These are phyloP conservation scores for Zaprionus lachaisei DNA, from an alignment of 1,140 invertebrate species.

Conservation along the genomic window DNA sequence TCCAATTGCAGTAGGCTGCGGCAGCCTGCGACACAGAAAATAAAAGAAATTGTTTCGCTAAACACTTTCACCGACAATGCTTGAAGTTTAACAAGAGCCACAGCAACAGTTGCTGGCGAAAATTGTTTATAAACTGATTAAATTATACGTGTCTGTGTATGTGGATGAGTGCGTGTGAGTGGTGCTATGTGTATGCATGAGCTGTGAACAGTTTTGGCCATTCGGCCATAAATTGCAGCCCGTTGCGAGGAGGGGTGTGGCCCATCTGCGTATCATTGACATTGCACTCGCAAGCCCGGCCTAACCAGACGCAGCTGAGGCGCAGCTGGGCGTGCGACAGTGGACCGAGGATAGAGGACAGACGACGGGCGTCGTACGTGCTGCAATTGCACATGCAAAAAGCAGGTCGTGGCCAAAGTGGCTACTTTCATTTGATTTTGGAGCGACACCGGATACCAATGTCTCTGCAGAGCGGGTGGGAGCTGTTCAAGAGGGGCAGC, in stretches of 20 bases:
- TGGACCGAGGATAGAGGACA: background rate
- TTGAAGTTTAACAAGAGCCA: slow-evolving; percentile 64
- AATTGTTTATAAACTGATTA: slow-evolving; percentile 67
- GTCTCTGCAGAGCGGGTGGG: slow-evolving; percentile 17
- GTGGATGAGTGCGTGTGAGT: slow-evolving; percentile 10
- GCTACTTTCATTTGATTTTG: slow-evolving; percentile 79
- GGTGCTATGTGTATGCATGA: background rate
- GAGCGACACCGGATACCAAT: slow-evolving; percentile 70
- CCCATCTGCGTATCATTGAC: slow-evolving; percentile 49
- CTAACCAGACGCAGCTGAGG: slow-evolving; percentile 37
- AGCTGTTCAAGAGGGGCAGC: background rate
- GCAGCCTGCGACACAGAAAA: slow-evolving; percentile 35
- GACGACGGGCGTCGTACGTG: slow-evolving; percentile 48
- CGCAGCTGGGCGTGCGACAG: slow-evolving; percentile 21
- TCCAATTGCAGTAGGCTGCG: slow-evolving; percentile 37
- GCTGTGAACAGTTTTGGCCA: slow-evolving; percentile 40
- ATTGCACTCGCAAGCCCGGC: slow-evolving; percentile 28
- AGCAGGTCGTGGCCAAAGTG: slow-evolving; percentile 62
- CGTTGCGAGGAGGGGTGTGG: slow-evolving; percentile 49
- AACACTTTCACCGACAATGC: slow-evolving; percentile 74
- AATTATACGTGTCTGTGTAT: slow-evolving; percentile 6
- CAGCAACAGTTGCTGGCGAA: slow-evolving; percentile 43
- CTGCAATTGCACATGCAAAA: slow-evolving; percentile 68
- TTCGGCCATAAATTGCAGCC: slow-evolving; percentile 67
- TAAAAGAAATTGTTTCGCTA: slow-evolving; percentile 75